Evolutionary conservation across 1,140 invertebrate species (phyloP).

Genomic region (Colletes gigas): DNA sequence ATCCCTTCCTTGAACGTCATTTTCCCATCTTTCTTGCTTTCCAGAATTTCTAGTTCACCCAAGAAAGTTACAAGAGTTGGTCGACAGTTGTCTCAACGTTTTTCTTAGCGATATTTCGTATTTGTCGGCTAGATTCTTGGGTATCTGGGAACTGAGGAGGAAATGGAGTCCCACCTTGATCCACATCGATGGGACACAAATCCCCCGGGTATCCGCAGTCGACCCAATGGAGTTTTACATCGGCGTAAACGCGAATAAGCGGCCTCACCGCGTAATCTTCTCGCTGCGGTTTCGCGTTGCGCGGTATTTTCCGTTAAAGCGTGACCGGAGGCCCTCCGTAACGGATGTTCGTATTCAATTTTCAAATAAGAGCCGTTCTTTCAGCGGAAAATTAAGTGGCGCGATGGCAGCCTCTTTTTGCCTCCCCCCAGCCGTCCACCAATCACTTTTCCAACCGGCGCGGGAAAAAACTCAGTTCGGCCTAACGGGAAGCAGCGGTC

Average conservation of each 20-base stretch:
- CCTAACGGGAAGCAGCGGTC: not conserved
- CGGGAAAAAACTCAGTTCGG: not conserved
- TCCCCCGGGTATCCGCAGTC: constrained; percentile 35
- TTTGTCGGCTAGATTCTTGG: not conserved
- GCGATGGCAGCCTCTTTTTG: constrained; percentile 26
- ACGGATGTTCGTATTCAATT: constrained; percentile 60
- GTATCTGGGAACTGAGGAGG: constrained; percentile 60
- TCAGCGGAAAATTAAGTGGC: constrained; percentile 46
- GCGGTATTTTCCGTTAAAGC: constrained; percentile 64
- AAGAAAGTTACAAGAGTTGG: no score
- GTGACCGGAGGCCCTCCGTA: constrained; percentile 52
- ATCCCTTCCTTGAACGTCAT: no score
- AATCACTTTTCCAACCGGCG: constrained; percentile 7
- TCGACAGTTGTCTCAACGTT: no score
- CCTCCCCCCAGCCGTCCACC: not conserved
- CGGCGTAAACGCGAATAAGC: constrained; percentile 70
- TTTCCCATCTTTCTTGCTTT: no score
- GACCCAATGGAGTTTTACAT: constrained; percentile 52
- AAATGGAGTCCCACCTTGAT: constrained; percentile 65
- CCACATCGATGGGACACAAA: constrained; percentile 53
- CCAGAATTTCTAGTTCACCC: no score
- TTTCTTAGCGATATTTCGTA: no score
- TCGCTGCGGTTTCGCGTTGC: constrained; percentile 67
- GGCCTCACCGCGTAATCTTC: constrained; percentile 68
- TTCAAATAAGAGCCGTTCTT: constrained; percentile 29